phyloP scores from a whole-genome alignment of 2,888 invertebrate genomes.

The Hedychridium roseum region DNA sequence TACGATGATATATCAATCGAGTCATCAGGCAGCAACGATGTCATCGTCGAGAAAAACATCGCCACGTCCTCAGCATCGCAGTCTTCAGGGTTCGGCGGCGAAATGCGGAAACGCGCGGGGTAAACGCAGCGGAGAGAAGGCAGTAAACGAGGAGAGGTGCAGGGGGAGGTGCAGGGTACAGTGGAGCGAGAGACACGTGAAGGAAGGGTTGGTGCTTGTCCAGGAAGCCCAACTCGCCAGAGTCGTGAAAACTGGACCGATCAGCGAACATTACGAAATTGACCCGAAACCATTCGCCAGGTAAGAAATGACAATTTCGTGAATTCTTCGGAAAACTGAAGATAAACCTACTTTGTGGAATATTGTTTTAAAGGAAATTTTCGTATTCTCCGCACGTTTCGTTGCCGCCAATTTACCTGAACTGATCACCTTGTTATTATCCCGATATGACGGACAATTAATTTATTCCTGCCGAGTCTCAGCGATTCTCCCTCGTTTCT shows the following conservation, averaged over 20 bases:
- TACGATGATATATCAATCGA: conserved; percentile 55
- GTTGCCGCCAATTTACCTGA: too few relatives aligned
- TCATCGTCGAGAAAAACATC: conserved; percentile 57
- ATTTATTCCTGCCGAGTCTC: too few relatives aligned
- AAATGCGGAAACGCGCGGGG: conserved; percentile 35
- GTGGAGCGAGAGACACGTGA: conserved; percentile 65
- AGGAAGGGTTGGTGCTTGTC: conserved; percentile 64
- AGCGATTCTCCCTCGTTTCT: too few relatives aligned
- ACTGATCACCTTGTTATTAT: too few relatives aligned
- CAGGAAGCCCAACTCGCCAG: conserved; percentile 63
- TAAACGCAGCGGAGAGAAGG: conserved; percentile 32
- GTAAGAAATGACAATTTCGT: too few relatives aligned
- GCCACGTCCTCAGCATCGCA: conserved; percentile 53
- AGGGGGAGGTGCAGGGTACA: conserved; percentile 61
- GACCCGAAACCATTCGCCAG: conserved; percentile 66
- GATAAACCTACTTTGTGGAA: too few relatives aligned
- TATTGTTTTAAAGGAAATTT: too few relatives aligned
- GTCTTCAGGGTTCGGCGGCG: conserved; percentile 42
- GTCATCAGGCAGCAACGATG: conserved; percentile 56
- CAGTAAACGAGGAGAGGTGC: conserved; percentile 45
- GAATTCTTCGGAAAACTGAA: too few relatives aligned
- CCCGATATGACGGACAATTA: too few relatives aligned
- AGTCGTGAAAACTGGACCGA: conserved; percentile 66
- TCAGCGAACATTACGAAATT: conserved; percentile 65
- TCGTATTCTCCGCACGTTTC: too few relatives aligned